phyloP scores from a whole-genome alignment of 2,113 vertebrate genomes.

The Indicator indicator region DNA sequence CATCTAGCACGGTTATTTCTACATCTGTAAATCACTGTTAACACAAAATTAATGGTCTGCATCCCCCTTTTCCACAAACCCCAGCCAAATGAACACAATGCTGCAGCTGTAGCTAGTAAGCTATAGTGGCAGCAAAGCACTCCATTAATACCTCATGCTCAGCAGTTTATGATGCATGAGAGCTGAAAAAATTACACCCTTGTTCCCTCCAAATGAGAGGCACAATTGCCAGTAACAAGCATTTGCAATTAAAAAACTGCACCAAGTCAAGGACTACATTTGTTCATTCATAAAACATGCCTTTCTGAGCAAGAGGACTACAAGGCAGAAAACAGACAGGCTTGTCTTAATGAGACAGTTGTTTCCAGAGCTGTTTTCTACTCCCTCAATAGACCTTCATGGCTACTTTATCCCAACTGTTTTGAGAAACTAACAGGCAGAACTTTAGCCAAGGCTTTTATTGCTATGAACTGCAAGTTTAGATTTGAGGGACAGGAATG shows the following conservation, averaged over 20 bases:
- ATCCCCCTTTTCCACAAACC: conserved; percentile 15
- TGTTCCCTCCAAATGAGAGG: conserved; percentile 26
- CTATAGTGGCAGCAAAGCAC: conserved; percentile 30
- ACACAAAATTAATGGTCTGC: conserved; percentile 41
- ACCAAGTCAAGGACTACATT: conserved; percentile 46
- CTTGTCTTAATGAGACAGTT: not conserved
- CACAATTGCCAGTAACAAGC: conserved; percentile 43
- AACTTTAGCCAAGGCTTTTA: not conserved
- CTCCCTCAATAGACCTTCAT: not conserved
- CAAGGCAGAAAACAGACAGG: not conserved
- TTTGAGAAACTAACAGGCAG: not conserved
- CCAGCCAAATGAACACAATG: conserved; percentile 30
- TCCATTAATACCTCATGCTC: conserved; percentile 53
- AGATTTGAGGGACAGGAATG: not conserved
- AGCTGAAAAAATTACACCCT: conserved; percentile 47
- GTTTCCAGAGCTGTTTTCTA: not conserved
- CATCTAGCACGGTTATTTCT: conserved; percentile 3
- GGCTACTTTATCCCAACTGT: not conserved
- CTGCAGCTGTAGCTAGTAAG: conserved; percentile 55
- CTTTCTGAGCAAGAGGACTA: not conserved
- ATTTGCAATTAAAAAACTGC: not conserved
- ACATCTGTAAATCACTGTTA: conserved; percentile 47
- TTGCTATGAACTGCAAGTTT: not conserved
- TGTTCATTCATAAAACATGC: conserved; percentile 44
- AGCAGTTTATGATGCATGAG: conserved; percentile 45